Percentiles rank a stretch among this genome's conserved stretches.
These are phyloP conservation scores for Simalia tracyae DNA, from an alignment of 2,797 vertebrate genomes.

Conservation along the genomic window DNA sequence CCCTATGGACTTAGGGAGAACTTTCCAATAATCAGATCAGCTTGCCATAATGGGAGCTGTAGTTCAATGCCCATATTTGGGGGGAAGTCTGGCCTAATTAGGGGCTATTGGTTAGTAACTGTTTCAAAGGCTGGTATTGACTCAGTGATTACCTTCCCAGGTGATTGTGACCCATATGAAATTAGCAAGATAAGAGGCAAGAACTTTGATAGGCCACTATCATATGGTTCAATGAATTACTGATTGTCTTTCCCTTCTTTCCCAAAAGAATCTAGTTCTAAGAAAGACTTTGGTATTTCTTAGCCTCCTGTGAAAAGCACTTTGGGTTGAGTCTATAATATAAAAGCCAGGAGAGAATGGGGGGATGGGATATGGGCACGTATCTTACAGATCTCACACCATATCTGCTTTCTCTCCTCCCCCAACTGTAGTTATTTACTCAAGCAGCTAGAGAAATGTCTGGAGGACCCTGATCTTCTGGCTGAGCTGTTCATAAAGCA, in stretches of 20 bases:
- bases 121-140: background rate
- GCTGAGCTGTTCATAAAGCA: slow-evolving; percentile 77
- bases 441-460: slow-evolving; percentile 68
- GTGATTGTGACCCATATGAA: background rate
- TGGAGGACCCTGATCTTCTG: slow-evolving; percentile 72
- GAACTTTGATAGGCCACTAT: background rate
- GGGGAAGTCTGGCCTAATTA: background rate
- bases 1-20: background rate
- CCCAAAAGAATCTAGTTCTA: background rate
- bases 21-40: background rate
- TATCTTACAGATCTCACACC: slow-evolving; percentile 2
- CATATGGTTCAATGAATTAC: background rate
- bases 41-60: background rate
- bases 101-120: background rate
- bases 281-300: background rate
- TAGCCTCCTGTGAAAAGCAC: background rate
- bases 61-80: background rate
- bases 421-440: slow-evolving; percentile 70
- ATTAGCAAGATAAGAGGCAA: background rate
- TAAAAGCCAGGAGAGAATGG: background rate
- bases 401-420: background rate
- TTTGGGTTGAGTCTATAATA: background rate
- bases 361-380: background rate
- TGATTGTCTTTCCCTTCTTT: background rate
- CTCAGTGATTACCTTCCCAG: background rate